These are phyloP conservation scores for Phrynocephalus forsythii DNA, from an alignment of 2,797 vertebrate genomes.

Conservation along the genomic window DNA sequence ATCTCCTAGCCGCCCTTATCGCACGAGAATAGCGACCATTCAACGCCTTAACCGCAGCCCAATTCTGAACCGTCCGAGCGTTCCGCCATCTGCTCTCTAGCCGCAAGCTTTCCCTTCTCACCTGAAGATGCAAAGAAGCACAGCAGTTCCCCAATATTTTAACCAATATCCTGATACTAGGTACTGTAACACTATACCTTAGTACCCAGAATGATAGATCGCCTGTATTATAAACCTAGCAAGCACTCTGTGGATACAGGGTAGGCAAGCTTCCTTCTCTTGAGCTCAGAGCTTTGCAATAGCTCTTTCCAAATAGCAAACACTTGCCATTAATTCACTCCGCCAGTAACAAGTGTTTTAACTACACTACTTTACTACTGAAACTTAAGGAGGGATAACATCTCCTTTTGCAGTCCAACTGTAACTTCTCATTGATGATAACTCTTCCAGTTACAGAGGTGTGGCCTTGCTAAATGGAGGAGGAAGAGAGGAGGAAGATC, in stretches of 20 bases:
- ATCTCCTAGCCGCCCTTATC: too few relatives aligned
- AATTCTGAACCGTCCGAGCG: too few relatives aligned
- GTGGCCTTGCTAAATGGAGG: too few relatives aligned
- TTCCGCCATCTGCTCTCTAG: too few relatives aligned
- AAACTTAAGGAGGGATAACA: not conserved
- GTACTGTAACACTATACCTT: too few relatives aligned
- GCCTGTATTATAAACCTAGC: not conserved
- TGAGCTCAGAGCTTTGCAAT: not conserved
- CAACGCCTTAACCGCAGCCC: too few relatives aligned
- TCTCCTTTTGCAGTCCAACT: not conserved
- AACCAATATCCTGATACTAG: too few relatives aligned
- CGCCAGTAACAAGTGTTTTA: not conserved
- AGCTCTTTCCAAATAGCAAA: not conserved
- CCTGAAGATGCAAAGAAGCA: too few relatives aligned
- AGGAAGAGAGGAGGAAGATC: too few relatives aligned
- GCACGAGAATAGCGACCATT: too few relatives aligned
- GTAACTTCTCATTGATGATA: not conserved
- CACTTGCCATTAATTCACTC: not conserved
- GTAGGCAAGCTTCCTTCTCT: not conserved
- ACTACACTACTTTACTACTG: not conserved
- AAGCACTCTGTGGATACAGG: not conserved
- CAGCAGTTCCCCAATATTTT: too few relatives aligned
- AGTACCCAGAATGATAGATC: not conserved
- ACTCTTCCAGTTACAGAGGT: not conserved
- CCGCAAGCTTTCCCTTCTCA: too few relatives aligned